Evolutionary conservation across 37 sponge, comb jelly and placozoan species (phyloP), one percentile per base, ranked within the genome.

Genomic region (Axinella damicornis): DNA sequence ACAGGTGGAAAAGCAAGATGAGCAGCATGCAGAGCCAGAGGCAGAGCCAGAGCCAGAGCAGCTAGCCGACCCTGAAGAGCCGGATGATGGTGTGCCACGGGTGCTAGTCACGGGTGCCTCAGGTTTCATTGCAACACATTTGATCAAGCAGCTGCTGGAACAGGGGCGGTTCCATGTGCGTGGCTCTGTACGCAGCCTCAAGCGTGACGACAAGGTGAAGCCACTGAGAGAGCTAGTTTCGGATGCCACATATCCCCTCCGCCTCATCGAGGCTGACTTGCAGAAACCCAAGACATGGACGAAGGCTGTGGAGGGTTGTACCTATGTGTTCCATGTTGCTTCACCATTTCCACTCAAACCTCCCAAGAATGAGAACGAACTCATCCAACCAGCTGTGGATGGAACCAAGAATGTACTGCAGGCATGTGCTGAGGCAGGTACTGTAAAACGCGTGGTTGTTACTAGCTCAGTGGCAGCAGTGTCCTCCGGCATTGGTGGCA

Each of bases 81-180:
- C 64, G 18, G 71, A 82, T 15, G 90, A 84, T 16, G 81, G 62
- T 38, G 65, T 78, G 31, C 77, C 77, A 18, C 66, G 61, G 34
- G 98, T 95, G 57, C 63, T 97, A 53, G 98, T 97, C 40, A 97
- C 96, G 22, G 98, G 98, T 9, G 96, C 94, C 18, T 92, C 98
- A 0, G 98, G 98, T 0, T 97, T 65, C 79, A 76, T 97, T 21
- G 96, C 96, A 20, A 69, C 92, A 12, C 94, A 93, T 39, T 28
- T 92, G 69, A 79, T 92, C 59, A 65, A 86, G 69, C 82, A 81
- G 55, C 93, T 97, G 30, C 76, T 93, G 2, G 71, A 75, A 52
- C 41, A 79, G 20, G 91, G 94, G n/a, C 69, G 76, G 41, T 85
- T 55, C 28, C 68, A 84, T 2, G 94, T 95, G 15, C 89, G 93